Base-by-base conservation (phyloP, 2,797 vertebrate species). In the Myotis findleyi region DNA sequence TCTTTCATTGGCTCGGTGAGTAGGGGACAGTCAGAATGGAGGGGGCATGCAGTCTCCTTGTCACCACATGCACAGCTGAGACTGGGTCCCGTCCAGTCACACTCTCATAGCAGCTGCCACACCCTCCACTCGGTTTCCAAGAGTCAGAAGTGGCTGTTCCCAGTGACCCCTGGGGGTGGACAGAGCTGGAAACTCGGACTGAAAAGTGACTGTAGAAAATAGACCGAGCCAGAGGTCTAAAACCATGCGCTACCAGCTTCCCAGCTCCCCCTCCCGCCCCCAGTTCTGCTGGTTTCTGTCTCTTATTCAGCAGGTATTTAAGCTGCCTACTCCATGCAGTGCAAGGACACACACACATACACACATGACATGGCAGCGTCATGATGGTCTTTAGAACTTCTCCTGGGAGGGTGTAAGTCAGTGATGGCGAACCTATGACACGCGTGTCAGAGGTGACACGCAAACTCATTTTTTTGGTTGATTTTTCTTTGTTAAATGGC, bases 21-120 rank as follows among this genome's bases (percentile, higher is more conserved):
- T 41, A 86, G 49, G 59, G 10, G 68, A 41, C 20, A 41, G 84
- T 47, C 36, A 21, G 84, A 38, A 44, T 1, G 75, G 68, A 36
- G 83, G 21, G 30, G 68, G 71, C 12, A 0, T 8, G 79, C 80
- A 20, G 16, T 18, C 57, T 76, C 73, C 57, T 66, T 71, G 91
- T 92, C 79, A 81, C 79, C 51, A 55, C 20, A 73, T 33, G 49
- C 57, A 55, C 47, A 80, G 71, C 71, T 68, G 87, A 85, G 79
- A 5, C 87, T 55, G 91, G 38, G 14, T 23, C 41, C 77, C 3
- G 0, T 92, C 68, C 36, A 72, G 81, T 68, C 82, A 23, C 86
- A 82, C 75, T 85, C 89, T 18, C 14, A 83, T 27, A 57, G 87
- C 96, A 76, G 93, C 93, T 94, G 83, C 89, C 27, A 92, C 88